These are phyloP conservation scores for Acanthopleura granulata DNA, from an alignment of 2,888 invertebrate genomes.

Conservation along the genomic window DNA sequence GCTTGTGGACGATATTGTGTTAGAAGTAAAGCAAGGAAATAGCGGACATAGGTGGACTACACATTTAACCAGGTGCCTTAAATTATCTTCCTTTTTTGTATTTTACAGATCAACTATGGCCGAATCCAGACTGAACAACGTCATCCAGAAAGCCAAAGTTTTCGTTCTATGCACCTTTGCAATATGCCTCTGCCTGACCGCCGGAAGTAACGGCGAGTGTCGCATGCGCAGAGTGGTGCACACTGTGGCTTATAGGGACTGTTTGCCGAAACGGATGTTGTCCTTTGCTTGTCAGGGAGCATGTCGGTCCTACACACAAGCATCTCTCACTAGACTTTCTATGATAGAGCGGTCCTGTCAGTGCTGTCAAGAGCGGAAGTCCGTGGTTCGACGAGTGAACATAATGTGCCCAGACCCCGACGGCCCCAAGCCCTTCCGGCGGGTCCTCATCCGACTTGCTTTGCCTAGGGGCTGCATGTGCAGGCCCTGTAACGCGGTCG, in stretches of 20 bases:
- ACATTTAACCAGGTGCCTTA: too few species aligned
- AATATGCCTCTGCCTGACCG: not conserved
- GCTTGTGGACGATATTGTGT: too few species aligned
- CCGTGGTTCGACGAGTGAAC: conserved; percentile 89
- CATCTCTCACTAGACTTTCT: conserved; percentile 93
- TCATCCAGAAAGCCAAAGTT: not conserved
- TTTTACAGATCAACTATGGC: not conserved
- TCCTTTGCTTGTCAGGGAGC: conserved; percentile 93
- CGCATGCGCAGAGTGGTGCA: conserved; percentile 93
- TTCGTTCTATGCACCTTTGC: not conserved
- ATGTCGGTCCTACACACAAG: conserved; percentile 91
- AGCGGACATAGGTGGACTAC: too few species aligned
- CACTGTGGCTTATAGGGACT: conserved; percentile 90
- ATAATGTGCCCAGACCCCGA: conserved; percentile 91
- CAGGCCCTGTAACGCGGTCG: conserved; percentile 78
- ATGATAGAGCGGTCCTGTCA: conserved; percentile 96
- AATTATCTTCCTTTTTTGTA: too few species aligned
- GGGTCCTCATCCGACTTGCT: conserved; percentile 39
- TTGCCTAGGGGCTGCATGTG: conserved; percentile 95
- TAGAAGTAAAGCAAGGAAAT: too few species aligned
- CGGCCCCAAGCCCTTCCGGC: conserved; percentile 78
- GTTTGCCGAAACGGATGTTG: conserved; percentile 92
- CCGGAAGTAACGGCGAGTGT: conserved; percentile 78
- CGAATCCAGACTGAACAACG: not conserved
- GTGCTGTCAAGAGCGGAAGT: conserved; percentile 95